Evolutionary conservation across 2,797 vertebrate genomes (phyloP).

Genomic region (Tarsius wallacei): DNA sequence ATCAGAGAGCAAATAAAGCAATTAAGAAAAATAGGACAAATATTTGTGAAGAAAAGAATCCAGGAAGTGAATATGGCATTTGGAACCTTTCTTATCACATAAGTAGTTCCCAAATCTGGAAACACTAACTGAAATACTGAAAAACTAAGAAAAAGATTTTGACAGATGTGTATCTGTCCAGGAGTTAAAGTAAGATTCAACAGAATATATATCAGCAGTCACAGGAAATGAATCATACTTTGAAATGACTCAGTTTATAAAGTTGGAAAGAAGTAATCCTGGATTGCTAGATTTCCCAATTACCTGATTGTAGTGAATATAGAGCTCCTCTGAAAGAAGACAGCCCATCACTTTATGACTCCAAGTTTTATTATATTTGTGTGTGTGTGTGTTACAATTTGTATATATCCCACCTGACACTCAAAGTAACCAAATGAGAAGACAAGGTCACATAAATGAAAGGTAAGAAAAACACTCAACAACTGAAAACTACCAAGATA

Average conservation of each 20-base stretch:
- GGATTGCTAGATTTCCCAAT: background rate
- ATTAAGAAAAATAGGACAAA: background rate
- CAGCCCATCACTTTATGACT: background rate
- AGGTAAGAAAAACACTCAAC: background rate
- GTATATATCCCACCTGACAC: background rate
- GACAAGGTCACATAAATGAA: background rate
- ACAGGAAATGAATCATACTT: background rate
- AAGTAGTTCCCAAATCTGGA: background rate
- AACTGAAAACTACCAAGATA: background rate
- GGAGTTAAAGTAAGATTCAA: background rate
- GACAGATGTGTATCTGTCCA: background rate
- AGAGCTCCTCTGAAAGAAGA: background rate
- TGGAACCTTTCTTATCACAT: background rate
- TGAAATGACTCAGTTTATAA: background rate
- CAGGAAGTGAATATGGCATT: background rate
- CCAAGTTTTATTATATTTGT: background rate
- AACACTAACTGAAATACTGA: background rate
- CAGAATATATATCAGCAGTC: background rate
- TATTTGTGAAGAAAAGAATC: background rate
- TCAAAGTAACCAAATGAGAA: background rate
- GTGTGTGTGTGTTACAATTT: background rate
- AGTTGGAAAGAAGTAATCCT: background rate
- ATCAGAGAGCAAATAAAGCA: background rate
- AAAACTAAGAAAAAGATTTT: background rate
- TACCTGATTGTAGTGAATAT: background rate